Percentiles rank a stretch among this genome's conserved stretches.
These are phyloP conservation scores for Smithornis capensis DNA, from an alignment of 2,113 vertebrate genomes.

Conservation along the genomic window DNA sequence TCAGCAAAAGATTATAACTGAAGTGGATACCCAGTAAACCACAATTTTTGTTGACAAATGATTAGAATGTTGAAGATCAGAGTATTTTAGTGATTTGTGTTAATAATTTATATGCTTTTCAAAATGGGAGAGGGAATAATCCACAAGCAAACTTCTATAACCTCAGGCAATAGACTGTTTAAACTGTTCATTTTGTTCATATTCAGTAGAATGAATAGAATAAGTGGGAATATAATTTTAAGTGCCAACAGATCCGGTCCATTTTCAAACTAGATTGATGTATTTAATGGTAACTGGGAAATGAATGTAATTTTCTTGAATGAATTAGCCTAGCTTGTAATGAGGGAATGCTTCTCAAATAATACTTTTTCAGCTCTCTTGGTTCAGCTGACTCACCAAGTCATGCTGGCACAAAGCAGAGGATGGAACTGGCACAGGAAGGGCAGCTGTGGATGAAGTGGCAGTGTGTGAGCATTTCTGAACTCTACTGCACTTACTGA, in stretches of 20 bases:
- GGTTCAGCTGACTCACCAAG: neutral
- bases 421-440: neutral
- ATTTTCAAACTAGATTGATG: neutral
- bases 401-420: neutral
- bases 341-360: neutral
- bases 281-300: neutral
- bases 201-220: neutral
- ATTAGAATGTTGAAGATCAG: neutral
- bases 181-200: neutral
- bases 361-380: neutral
- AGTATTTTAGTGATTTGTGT: neutral
- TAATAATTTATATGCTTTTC: constrained; percentile 21
- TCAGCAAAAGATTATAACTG: neutral
- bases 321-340: neutral
- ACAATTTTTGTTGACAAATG: neutral
- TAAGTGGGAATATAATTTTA: neutral
- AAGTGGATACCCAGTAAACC: neutral
- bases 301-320: neutral
- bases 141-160: neutral
- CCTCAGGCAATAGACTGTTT: neutral
- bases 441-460: neutral
- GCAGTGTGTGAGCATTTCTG: fast-evolving
- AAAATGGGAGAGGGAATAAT: neutral
- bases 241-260: neutral
- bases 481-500: neutral